A percentile compares a stretch with the other conserved stretches of the same genome.
Evolutionary conservation across 2,113 vertebrate species (phyloP).

Genomic region (Pogona vitticeps): DNA sequence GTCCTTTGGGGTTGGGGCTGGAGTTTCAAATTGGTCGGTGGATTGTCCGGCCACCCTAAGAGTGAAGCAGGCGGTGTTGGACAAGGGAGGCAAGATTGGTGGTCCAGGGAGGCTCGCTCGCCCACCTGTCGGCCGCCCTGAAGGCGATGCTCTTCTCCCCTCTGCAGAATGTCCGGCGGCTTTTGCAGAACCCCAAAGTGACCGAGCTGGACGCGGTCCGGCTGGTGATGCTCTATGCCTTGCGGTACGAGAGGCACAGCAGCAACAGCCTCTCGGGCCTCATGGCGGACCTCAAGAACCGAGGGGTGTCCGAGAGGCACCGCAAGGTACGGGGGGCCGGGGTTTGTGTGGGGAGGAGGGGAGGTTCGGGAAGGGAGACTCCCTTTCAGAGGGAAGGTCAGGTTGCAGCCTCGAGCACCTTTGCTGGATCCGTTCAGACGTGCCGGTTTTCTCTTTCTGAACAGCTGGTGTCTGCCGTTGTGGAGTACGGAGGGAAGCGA

Average conservation of each 20-base stretch:
- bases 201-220: slow-evolving; percentile 86
- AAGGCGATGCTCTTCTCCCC: neutral
- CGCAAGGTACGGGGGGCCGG: slow-evolving; percentile 76
- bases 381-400: neutral
- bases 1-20: too few species aligned
- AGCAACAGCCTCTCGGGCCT: slow-evolving; percentile 84
- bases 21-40: too few species aligned
- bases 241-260: slow-evolving; percentile 93
- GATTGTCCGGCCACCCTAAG: too few species aligned
- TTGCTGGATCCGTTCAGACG: too few species aligned
- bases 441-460: neutral
- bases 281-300: slow-evolving; percentile 82
- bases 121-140: too few species aligned
- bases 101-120: too few species aligned
- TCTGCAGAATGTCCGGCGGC: slow-evolving; percentile 84
- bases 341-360: neutral
- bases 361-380: too few species aligned
- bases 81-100: too few species aligned
- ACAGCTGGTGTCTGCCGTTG: slow-evolving; percentile 87
- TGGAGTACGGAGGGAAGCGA: slow-evolving; percentile 93
- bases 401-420: too few species aligned
- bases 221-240: slow-evolving; percentile 92
- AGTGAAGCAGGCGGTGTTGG: too few species aligned
- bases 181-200: slow-evolving; percentile 88
- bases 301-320: slow-evolving; percentile 84